phyloP scores from a whole-genome alignment of 2,888 invertebrate species.

The Neoitamus cyanurus region DNA sequence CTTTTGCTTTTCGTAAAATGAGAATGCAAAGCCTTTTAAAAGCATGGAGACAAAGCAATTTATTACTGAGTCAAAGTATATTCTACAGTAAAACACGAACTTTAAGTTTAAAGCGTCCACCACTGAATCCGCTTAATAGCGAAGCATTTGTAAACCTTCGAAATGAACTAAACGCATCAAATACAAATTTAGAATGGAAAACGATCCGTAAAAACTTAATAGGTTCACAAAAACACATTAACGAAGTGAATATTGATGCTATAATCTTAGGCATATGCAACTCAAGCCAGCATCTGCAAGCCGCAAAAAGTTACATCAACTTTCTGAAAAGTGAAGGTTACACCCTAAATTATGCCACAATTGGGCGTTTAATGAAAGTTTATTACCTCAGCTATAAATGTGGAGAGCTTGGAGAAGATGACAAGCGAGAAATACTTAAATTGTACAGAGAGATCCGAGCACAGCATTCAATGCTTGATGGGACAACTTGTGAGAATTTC shows the following conservation, averaged over 20 bases:
- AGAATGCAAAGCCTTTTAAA: background rate
- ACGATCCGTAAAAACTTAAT: constrained; percentile 56
- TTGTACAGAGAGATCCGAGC: constrained; percentile 64
- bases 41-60: background rate
- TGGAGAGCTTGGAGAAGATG: constrained; percentile 62
- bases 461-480: constrained; percentile 72
- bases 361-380: constrained; percentile 70
- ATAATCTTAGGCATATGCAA: constrained; percentile 70
- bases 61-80: background rate
- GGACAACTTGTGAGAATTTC: constrained; percentile 70
- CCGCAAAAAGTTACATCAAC: constrained; percentile 71
- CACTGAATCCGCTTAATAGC: background rate
- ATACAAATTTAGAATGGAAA: constrained; percentile 58
- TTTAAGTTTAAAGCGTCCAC: background rate
- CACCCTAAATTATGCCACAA: constrained; percentile 70
- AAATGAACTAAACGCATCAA: background rate
- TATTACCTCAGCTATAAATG: constrained; percentile 65
- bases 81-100: background rate
- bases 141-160: background rate
- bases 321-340: constrained; percentile 68
- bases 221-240: constrained; percentile 58
- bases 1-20: background rate
- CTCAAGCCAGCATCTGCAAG: constrained; percentile 64
- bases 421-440: constrained; percentile 70
- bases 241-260: constrained; percentile 70